A percentile compares a stretch with the other conserved stretches of the same genome.
Evolutionary conservation across 1,140 invertebrate species (phyloP).

Genomic region (Hycleus cichorii): DNA sequence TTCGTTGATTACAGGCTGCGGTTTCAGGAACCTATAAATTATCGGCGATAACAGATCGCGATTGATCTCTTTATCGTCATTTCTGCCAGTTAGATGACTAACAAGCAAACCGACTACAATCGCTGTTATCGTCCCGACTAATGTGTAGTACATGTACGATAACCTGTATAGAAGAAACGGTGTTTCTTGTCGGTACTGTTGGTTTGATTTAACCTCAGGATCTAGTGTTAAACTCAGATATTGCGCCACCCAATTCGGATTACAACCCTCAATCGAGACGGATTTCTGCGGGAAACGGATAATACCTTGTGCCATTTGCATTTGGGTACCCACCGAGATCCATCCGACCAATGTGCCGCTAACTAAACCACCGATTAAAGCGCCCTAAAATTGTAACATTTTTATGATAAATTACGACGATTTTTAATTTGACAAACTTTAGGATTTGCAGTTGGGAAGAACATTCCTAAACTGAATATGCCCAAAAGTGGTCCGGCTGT

Average conservation of each 20-base stretch:
- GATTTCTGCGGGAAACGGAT: constrained; percentile 53
- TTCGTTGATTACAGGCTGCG: too few species aligned
- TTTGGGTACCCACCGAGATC: constrained; percentile 79
- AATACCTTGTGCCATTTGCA: constrained; percentile 56
- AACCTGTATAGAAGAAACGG: constrained; percentile 51
- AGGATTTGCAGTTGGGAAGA: constrained; percentile 64
- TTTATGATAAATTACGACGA: too few species aligned
- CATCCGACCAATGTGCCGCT: constrained; percentile 68
- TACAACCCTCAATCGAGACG: constrained; percentile 54
- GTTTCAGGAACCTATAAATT: constrained; percentile 27
- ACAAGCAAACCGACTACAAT: constrained; percentile 53
- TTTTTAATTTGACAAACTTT: constrained; percentile 41
- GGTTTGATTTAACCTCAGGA: constrained; percentile 4
- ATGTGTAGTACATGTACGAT: constrained; percentile 61
- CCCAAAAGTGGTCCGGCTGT: constrained; percentile 69
- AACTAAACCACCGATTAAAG: constrained; percentile 61
- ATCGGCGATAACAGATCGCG: constrained; percentile 41
- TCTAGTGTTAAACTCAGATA: constrained; percentile 27
- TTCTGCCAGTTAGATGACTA: constrained; percentile 37
- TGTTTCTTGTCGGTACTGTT: constrained; percentile 4
- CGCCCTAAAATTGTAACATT: constrained; percentile 52
- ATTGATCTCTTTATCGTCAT: constrained; percentile 33
- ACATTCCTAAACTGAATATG: constrained; percentile 70
- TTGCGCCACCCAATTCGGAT: constrained; percentile 41
- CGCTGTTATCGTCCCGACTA: constrained; percentile 58